phyloP scores from a whole-genome alignment of 2,797 vertebrate species.

The Botia almorhae region DNA sequence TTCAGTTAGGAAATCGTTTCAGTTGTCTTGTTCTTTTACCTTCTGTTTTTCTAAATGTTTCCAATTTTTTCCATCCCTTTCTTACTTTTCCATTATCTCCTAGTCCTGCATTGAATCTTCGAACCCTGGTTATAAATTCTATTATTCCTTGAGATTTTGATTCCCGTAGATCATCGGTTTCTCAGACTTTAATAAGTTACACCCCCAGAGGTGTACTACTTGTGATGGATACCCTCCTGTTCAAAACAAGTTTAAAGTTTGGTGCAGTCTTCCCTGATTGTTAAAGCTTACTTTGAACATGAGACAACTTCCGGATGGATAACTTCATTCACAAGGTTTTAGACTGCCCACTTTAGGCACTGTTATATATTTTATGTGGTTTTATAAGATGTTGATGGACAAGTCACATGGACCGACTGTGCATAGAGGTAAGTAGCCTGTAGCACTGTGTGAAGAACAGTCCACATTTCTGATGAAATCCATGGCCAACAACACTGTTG shows the following conservation, averaged over 20 bases:
- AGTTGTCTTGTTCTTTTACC: background rate
- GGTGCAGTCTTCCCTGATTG: no score
- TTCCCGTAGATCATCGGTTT: background rate
- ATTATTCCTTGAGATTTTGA: background rate
- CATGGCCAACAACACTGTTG: background rate
- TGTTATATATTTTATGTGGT: background rate
- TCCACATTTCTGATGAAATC: background rate
- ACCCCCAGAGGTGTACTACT: no score
- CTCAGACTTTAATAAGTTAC: no score
- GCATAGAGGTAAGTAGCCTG: background rate
- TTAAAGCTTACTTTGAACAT: background rate
- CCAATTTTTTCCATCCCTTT: background rate
- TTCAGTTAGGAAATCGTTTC: constrained; percentile 6
- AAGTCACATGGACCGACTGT: background rate
- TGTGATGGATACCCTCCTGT: no score
- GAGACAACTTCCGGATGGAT: no score
- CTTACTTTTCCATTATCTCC: background rate
- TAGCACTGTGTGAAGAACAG: background rate
- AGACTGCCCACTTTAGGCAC: background rate
- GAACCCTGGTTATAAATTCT: background rate
- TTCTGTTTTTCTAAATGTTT: background rate
- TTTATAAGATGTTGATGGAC: background rate
- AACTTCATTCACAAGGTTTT: no score
- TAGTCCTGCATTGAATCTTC: background rate
- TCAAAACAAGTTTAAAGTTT: no score